A percentile compares a stretch with the other conserved stretches of the same genome.
Evolutionary conservation across 1,140 invertebrate species (phyloP).

Genomic region (Agrypnia vestita): DNA sequence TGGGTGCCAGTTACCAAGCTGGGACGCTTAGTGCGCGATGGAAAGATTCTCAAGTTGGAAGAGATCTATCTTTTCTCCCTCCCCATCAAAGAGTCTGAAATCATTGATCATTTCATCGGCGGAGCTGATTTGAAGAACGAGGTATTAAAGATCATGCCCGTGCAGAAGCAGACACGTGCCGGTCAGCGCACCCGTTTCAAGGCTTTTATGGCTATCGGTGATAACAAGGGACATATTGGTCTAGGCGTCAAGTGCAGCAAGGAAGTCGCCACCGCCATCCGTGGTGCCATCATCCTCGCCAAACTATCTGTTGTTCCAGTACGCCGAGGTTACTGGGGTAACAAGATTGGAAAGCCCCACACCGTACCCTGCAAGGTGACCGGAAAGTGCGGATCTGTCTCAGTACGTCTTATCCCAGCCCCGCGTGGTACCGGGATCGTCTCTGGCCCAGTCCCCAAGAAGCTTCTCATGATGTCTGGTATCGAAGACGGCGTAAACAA

Average conservation of each 20-base stretch:
- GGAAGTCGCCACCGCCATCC: slow-evolving; percentile 99
- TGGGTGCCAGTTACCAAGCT: slow-evolving; percentile 99
- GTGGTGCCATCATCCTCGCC: slow-evolving; percentile 98
- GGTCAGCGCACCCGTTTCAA: slow-evolving; percentile 99
- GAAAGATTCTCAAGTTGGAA: slow-evolving; percentile 96
- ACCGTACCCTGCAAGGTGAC: slow-evolving; percentile 99
- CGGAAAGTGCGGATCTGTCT: slow-evolving; percentile 99
- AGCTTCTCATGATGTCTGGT: slow-evolving; percentile 98
- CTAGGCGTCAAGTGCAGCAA: slow-evolving; percentile 99
- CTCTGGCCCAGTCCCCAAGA: slow-evolving; percentile 99
- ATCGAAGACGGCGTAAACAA: slow-evolving; percentile 99
- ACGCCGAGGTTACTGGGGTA: slow-evolving; percentile 99
- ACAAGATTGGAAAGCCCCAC: slow-evolving; percentile 99
- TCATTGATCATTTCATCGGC: slow-evolving; percentile 98
- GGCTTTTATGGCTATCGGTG: slow-evolving; percentile 95
- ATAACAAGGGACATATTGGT: slow-evolving; percentile 99
- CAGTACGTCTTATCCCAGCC: slow-evolving; percentile 96
- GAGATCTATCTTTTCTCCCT: slow-evolving; percentile 99
- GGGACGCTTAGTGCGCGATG: slow-evolving; percentile 96
- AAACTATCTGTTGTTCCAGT: slow-evolving; percentile 99
- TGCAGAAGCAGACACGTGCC: slow-evolving; percentile 99
- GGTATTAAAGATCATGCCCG: slow-evolving; percentile 99
- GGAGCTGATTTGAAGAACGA: slow-evolving; percentile 92
- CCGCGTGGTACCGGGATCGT: slow-evolving; percentile 99
- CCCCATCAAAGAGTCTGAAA: slow-evolving; percentile 99